Evolutionary conservation across 2,113 vertebrate species (phyloP).

Genomic region (Procavia capensis): DNA sequence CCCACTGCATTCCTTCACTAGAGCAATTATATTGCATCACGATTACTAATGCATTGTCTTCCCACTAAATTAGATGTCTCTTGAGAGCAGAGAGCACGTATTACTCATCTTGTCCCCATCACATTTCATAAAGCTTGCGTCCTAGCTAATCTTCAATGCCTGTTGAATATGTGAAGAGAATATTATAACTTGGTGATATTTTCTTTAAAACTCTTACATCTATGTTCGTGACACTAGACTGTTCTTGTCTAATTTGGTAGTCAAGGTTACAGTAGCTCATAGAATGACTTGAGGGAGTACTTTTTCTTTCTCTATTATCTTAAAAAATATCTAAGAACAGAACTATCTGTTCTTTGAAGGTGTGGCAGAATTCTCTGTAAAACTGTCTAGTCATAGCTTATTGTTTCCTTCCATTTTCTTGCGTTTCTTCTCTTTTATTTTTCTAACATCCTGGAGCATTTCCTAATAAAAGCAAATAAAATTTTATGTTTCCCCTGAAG

Average conservation of each 20-base stretch:
- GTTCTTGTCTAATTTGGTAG: neutral
- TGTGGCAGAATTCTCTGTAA: neutral
- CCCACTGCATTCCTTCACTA: neutral
- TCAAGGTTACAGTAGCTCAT: neutral
- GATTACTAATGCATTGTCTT: constrained; percentile 30
- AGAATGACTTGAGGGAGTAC: neutral
- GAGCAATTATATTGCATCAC: neutral
- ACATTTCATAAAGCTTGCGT: neutral
- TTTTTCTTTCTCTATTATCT: neutral
- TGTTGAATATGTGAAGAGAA: neutral
- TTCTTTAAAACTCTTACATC: constrained; percentile 4
- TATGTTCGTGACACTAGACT: neutral
- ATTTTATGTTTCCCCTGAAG: neutral
- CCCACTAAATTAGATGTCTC: neutral
- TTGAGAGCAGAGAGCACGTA: neutral
- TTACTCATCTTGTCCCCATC: neutral
- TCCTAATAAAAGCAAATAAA: neutral
- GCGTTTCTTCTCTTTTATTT: neutral
- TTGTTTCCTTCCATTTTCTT: constrained; percentile 1
- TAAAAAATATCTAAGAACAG: neutral
- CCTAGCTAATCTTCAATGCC: neutral
- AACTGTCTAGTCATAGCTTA: neutral
- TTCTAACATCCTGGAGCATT: neutral
- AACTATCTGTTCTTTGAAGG: neutral
- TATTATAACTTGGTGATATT: neutral